phyloP scores from a whole-genome alignment of 2,113 vertebrate species.

The Ascaphus truei region DNA sequence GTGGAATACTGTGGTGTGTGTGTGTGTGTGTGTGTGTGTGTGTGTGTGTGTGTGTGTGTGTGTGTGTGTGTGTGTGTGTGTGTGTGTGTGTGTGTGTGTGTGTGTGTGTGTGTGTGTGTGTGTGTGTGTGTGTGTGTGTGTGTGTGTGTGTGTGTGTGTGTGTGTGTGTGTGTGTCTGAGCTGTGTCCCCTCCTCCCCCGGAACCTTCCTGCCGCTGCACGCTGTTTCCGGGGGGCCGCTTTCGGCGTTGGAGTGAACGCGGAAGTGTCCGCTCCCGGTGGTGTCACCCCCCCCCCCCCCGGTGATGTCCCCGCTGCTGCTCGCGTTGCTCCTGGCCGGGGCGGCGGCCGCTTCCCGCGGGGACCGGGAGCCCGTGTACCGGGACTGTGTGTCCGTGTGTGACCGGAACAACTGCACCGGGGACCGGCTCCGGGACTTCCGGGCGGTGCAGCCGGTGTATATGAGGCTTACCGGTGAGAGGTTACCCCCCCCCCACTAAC shows the following conservation, averaged over 20 bases:
- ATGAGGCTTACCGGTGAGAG: conserved; percentile 78
- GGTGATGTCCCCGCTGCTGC: conserved; percentile 43
- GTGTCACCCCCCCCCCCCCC: conserved; percentile 20
- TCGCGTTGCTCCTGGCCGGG: conserved; percentile 53
- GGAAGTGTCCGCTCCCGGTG: conserved; percentile 37
- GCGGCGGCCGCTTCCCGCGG: conserved; percentile 73
- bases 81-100: no score
- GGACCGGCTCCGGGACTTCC: conserved; percentile 74
- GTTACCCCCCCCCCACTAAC: no score
- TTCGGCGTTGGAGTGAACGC: conserved; percentile 48
- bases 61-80: no score
- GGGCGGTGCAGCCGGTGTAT: conserved; percentile 85
- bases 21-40: no score
- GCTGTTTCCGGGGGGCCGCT: conserved; percentile 5
- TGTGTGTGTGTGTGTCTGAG: no score
- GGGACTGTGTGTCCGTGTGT: conserved; percentile 82
- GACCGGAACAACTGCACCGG: conserved; percentile 89
- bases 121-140: no score
- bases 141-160: no score
- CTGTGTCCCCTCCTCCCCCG: not conserved
- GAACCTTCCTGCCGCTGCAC: not conserved
- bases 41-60: no score
- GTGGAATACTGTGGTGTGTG: no score
- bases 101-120: no score
- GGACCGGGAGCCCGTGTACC: conserved; percentile 91